Base-by-base conservation (phyloP, 1,140 invertebrate genomes). In the Whitmania pigra region DNA sequence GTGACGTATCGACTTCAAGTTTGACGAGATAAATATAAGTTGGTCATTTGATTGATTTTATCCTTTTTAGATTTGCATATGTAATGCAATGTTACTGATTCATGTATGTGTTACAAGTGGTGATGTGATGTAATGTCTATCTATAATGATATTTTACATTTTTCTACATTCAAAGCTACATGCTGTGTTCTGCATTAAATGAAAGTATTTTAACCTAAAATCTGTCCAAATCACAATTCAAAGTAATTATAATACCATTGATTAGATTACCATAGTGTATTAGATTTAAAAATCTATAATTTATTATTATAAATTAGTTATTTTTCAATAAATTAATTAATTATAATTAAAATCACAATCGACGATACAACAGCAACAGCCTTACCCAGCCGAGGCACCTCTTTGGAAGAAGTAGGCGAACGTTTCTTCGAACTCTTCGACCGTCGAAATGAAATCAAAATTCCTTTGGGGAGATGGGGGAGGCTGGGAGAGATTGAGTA, bases 331-430 rank as follows among this genome's bases (percentile, higher is more conserved):
- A 25, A 3, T 57, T n/a, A 57, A n/a, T 57, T 57, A 57, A n/a
- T 57, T 9, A 57, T 18, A 63, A 63, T n/a, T 17, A 6, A 60
- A 63, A 13, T 63, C 9, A 20, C 43, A 43, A 60, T 60, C 17
- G 13, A 63, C 55, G 29, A 15, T 1, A 60, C 9, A 68, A 15
- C 40, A 25, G 68, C 57, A 7, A 55, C 29, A 18, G 27, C 54
- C 84, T 88, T 87, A 90, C 90, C 92, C 91, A 6, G 90, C 89
- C 17, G 91, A 90, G 36, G 90, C 90, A 73, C 90, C 91, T 84
- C 90, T 87, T 75, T 87, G 84, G 78, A 92, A 93, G 79, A 90
- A 92, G 82, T 91, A 92, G 2, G 88, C 87, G 78, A 90, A 91
- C 73, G 88, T 87, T 78, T 88, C 87, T 1, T 89, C 78, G 27